Evolutionary conservation across 2,797 vertebrate genomes (phyloP), one percentile per base, ranked within the genome.

Genomic region (Oreonectes daqikongensis): DNA sequence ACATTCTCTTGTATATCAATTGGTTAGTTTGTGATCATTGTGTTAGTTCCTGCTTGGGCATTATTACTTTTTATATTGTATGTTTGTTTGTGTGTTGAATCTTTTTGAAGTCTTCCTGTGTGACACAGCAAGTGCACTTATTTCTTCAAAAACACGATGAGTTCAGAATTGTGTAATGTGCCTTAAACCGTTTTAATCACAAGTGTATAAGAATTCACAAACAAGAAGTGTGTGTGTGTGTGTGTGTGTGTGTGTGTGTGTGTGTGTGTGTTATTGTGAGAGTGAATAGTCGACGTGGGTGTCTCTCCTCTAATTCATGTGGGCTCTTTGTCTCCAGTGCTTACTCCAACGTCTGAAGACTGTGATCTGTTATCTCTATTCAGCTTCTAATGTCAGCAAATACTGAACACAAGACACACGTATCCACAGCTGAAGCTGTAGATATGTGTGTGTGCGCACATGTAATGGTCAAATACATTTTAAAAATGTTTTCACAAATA

Each of bases 231-330:
- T 68, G 72, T 65, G 38, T 35, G 69, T 60, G 68, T 35, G 38
- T 35, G n/a, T 44, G 53, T 67, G 72, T 65, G n/a, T 44, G 53
- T 67, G 72, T 65, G 69, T 59, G 20, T 46, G 61, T 60, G 72
- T 65, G 48, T 35, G 22, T 32, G 38, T 40, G 70, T 52, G 63
- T 40, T 18, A 26, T 26, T 67, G 70, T 61, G 71, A 22, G 67
- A 17, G 32, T 52, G 74, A 67, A 69, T 55, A 78, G 48, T 44
- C 24, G 24, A 69, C 79, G 82, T 75, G 83, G 81, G 80, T 73
- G 55, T 53, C 48, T 48, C 14, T 40, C 48, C 52, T 46, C 65
- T 72, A 50, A 72, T 60, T 48, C 4, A 1, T 61, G 60, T 69
- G 53, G 28, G 11, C 42, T 48, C 28, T 67, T 61, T 61, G 18